These are phyloP conservation scores for Mechanitis messenoides DNA, from an alignment of 2,888 invertebrate species.

Conservation along the genomic window DNA sequence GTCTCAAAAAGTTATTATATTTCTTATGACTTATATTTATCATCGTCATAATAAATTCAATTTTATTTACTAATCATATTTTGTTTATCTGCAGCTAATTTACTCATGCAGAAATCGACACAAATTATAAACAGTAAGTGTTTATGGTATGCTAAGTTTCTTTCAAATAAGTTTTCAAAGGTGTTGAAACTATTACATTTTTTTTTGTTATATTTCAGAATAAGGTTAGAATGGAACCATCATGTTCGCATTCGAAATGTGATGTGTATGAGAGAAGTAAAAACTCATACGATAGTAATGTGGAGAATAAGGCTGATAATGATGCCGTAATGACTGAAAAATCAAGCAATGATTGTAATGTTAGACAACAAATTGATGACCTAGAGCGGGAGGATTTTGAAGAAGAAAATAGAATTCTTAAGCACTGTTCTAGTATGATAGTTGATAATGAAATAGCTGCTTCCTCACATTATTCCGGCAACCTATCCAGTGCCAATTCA, in stretches of 20 bases:
- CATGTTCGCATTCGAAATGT: slow-evolving; percentile 59
- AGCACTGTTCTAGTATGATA: slow-evolving; percentile 61
- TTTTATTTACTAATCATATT: slow-evolving; percentile 14
- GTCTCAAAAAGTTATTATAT: too few species aligned
- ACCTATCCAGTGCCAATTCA: slow-evolving; percentile 57
- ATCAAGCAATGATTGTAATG: slow-evolving; percentile 39
- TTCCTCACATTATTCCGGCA: slow-evolving; percentile 50
- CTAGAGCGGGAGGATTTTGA: slow-evolving; percentile 68
- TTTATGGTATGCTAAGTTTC: slow-evolving; percentile 7
- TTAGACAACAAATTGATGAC: slow-evolving; percentile 58
- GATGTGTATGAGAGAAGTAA: slow-evolving; percentile 51
- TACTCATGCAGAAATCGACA: slow-evolving; percentile 22
- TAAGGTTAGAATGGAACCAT: slow-evolving; percentile 60
- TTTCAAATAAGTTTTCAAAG: too few species aligned
- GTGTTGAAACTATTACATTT: not conserved
- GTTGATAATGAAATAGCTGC: slow-evolving; percentile 55
- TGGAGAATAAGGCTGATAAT: slow-evolving; percentile 62
- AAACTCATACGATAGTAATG: slow-evolving; percentile 45
- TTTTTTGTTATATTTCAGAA: slow-evolving; percentile 21
- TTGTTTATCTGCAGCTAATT: slow-evolving; percentile 33
- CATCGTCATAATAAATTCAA: too few species aligned
- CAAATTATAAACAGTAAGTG: slow-evolving; percentile 11
- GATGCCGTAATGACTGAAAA: slow-evolving; percentile 42
- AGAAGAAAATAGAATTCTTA: slow-evolving; percentile 65
- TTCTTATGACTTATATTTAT: too few species aligned